Evolutionary conservation across 2,113 vertebrate genomes (phyloP).

Genomic region (Mesitornis unicolor): DNA sequence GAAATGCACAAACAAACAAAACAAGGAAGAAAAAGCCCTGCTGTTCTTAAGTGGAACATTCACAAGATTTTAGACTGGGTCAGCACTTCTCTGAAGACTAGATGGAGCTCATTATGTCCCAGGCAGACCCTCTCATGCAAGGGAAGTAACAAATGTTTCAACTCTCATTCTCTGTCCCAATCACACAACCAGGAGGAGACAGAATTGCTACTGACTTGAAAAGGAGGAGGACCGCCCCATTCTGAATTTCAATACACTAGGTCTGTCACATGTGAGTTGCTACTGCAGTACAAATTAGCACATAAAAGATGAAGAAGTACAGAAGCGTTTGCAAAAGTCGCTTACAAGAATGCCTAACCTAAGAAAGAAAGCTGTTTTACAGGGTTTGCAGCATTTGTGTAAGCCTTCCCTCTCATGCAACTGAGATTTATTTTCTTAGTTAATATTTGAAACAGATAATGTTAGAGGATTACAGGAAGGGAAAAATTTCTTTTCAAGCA

Average conservation of each 20-base stretch:
- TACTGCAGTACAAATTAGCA: background rate
- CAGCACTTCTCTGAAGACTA: constrained; percentile 50
- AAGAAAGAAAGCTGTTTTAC: background rate
- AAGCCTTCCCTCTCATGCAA: background rate
- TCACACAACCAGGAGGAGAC: background rate
- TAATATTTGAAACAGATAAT: background rate
- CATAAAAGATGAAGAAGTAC: background rate
- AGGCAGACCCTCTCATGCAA: constrained; percentile 9
- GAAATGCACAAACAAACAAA: constrained; percentile 34
- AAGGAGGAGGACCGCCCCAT: background rate
- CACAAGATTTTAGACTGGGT: background rate
- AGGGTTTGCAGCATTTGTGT: background rate
- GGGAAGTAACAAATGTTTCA: background rate
- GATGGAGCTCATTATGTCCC: constrained; percentile 35
- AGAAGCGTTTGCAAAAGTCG: background rate
- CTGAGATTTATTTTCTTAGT: background rate
- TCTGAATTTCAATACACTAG: background rate
- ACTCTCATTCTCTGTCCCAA: constrained; percentile 7
- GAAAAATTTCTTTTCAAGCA: background rate
- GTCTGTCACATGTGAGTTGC: background rate
- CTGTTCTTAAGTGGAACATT: constrained; percentile 25
- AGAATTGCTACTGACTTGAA: background rate
- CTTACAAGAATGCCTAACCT: background rate
- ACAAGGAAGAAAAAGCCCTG: background rate
- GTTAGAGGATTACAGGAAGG: background rate